Conservation (phyloP, 1,140 invertebrate species). For the Wiebesia pumilae region DNA sequence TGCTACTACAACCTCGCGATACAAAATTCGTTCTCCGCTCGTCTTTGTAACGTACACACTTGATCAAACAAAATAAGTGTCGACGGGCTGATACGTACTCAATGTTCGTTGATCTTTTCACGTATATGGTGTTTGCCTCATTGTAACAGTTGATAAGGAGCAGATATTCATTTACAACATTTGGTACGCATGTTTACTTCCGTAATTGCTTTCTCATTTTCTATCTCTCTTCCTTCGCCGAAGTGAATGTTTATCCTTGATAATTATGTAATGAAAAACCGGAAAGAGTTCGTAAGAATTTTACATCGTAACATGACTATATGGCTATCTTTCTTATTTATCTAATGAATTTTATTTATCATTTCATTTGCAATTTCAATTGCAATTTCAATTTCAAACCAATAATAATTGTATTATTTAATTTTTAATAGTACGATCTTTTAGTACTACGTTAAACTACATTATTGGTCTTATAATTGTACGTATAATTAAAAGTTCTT, state of each 20-base stretch:
- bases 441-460: too few species aligned
- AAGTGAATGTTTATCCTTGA: not conserved
- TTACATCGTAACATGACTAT: not conserved
- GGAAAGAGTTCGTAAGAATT: constrained; percentile 3
- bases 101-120: not conserved
- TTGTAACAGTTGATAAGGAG: not conserved
- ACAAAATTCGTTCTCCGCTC: not conserved
- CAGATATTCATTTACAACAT: not conserved
- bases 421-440: too few species aligned
- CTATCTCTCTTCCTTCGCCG: not conserved
- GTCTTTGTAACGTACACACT: not conserved
- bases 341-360: too few species aligned
- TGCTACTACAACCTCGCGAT: not conserved
- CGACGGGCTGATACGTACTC: too few species aligned
- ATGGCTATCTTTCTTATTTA: not conserved
- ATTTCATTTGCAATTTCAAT: too few species aligned
- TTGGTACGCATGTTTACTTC: not conserved
- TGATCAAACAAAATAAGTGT: not conserved
- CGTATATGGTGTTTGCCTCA: not conserved
- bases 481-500: too few species aligned
- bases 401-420: too few species aligned
- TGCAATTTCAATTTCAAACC: too few species aligned
- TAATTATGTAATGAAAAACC: constrained; percentile 29
- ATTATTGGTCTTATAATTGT: too few species aligned
- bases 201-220: not conserved